phyloP scores from a whole-genome alignment of 2,888 invertebrate species.

The Hydrotaea cyrtoneurina region DNA sequence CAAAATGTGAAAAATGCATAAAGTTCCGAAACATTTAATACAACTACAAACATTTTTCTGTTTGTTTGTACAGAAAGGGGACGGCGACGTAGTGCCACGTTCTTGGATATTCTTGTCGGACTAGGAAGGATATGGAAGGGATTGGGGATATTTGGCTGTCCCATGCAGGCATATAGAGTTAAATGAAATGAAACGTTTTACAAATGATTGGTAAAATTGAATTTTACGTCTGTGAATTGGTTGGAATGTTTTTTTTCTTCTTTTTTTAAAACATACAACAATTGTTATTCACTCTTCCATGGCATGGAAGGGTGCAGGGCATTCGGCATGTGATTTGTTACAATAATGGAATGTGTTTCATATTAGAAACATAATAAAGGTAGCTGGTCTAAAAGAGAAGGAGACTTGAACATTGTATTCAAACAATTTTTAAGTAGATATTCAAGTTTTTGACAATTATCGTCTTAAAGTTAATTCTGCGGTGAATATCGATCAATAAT shows the following conservation, averaged over 20 bases:
- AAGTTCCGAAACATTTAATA: slow-evolving; percentile 32
- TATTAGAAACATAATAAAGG: too few relatives aligned
- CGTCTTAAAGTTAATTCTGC: too few relatives aligned
- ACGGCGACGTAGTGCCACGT: neutral
- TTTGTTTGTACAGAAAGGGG: neutral
- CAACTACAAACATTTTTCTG: neutral
- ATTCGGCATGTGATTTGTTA: neutral
- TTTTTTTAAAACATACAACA: slow-evolving; percentile 33
- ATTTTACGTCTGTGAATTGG: slow-evolving; percentile 54
- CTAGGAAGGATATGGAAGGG: neutral
- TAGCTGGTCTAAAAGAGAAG: too few relatives aligned
- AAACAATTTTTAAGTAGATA: too few relatives aligned
- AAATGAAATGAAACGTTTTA: slow-evolving; percentile 64
- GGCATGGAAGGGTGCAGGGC: neutral
- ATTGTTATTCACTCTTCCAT: neutral
- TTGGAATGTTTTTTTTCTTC: slow-evolving; percentile 24
- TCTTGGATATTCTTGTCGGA: neutral
- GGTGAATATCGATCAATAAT: too few relatives aligned
- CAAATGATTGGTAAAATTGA: slow-evolving; percentile 64
- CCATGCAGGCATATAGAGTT: slow-evolving; percentile 33
- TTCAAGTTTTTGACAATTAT: too few relatives aligned
- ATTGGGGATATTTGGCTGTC: neutral
- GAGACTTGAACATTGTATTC: too few relatives aligned
- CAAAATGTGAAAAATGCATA: slow-evolving; percentile 57
- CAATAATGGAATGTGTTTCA: neutral